These are phyloP conservation scores for Ladona fulva DNA, from an alignment of 1,140 invertebrate species.

Conservation along the genomic window DNA sequence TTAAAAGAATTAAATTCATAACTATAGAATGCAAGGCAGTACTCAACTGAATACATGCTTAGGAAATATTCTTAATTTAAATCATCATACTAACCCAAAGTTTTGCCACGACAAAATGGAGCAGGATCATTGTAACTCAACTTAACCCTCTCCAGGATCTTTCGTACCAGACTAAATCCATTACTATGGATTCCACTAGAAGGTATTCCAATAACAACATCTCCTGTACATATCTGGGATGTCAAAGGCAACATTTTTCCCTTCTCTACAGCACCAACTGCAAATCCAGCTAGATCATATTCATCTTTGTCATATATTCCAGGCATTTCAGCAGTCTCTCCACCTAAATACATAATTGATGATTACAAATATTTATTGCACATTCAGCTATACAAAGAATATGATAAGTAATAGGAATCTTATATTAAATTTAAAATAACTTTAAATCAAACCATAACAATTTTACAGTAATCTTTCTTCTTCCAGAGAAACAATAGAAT, in stretches of 20 bases:
- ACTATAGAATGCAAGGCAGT: too few species aligned
- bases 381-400: neutral
- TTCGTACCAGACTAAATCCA: conserved; percentile 89
- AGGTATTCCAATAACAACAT: conserved; percentile 76
- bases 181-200: conserved; percentile 93
- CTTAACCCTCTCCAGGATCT: conserved; percentile 60
- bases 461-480: too few species aligned
- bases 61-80: too few species aligned
- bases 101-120: conserved; percentile 59
- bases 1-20: too few species aligned
- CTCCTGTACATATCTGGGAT: conserved; percentile 59
- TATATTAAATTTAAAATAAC: conserved; percentile 10
- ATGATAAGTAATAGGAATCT: neutral
- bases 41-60: too few species aligned
- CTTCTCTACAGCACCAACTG: conserved; percentile 82
- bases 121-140: conserved; percentile 54
- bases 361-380: too few species aligned
- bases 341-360: conserved; percentile 46
- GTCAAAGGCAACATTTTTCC: conserved; percentile 61
- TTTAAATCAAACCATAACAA: too few species aligned
- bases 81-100: conserved; percentile 35
- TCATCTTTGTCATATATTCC: conserved; percentile 79
- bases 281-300: conserved; percentile 93
- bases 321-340: conserved; percentile 95
- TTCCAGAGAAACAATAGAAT: too few species aligned